Percentiles rank a stretch among this genome's conserved stretches.
Evolutionary conservation across 2,113 vertebrate species (phyloP).

Genomic region (Cyanoliseus patagonus): DNA sequence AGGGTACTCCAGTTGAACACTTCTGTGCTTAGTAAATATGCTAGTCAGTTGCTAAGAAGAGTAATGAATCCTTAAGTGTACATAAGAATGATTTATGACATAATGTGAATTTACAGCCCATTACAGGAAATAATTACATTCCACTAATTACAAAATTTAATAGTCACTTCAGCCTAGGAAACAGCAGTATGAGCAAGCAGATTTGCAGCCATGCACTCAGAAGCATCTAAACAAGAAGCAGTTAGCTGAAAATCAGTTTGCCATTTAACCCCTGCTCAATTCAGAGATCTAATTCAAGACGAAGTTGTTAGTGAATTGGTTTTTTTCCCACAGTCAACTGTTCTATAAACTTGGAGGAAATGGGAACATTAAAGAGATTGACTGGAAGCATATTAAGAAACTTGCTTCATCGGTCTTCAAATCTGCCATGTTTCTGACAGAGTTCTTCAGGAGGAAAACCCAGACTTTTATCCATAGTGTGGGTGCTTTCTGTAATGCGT

Average conservation of each 20-base stretch:
- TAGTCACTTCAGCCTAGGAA: constrained; percentile 23
- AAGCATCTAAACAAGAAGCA: background rate
- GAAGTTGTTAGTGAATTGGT: background rate
- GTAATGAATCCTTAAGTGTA: constrained; percentile 44
- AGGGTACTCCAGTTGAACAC: background rate
- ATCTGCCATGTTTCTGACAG: background rate
- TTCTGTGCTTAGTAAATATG: constrained; percentile 19
- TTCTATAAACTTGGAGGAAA: background rate
- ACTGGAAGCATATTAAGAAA: background rate
- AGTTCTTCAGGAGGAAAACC: background rate
- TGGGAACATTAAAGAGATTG: background rate
- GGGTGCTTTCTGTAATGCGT: background rate
- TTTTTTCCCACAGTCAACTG: background rate
- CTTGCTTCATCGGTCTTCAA: background rate
- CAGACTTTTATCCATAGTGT: rapidly evolving
- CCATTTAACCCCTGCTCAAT: background rate
- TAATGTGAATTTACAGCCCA: constrained; percentile 42
- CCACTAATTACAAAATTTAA: constrained; percentile 55
- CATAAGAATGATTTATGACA: constrained; percentile 58
- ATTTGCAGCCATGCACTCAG: background rate
- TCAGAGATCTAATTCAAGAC: background rate
- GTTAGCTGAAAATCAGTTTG: constrained; percentile 7
- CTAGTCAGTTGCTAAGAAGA: constrained; percentile 19
- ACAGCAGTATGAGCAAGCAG: background rate
- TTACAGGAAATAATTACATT: constrained; percentile 46